Evolutionary conservation across 2,888 invertebrate species (phyloP), one percentile per base, ranked within the genome.

Genomic region (Callyntrura guangdongensis): DNA sequence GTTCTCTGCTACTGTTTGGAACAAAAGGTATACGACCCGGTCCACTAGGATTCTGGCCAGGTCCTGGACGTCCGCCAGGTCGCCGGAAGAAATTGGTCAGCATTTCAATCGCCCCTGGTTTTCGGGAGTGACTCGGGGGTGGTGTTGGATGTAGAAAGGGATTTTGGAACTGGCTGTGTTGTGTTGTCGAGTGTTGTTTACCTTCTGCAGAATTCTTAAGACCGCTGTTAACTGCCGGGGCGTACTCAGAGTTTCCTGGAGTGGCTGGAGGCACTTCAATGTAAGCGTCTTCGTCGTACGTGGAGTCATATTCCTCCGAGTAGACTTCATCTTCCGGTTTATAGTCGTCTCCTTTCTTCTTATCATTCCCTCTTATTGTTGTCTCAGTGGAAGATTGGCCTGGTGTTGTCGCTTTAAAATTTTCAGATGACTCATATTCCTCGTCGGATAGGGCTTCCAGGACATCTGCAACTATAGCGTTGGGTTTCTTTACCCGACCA

Each of bases 91-190:
- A 91, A 67, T 93, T 93, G 6, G 90, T 89, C 0, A 93, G 72
- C 74, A 92, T 89, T 91, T 92, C 91, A 11, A 93, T 17, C 11
- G 93, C 88, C n/a, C 93, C 91, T 9, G 93, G 93, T 47, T 91
- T 67, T 64, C 91, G 87, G 9, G 91, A 86, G 11, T 90, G 90
- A 17, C 69, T 77, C 22, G 74, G 74, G 4, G 27, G 47, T 20
- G 74, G 22, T 14, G 12, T 53, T 0, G 77, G 77, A 49, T 72
- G 67, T 25, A 25, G 20, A 20, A 20, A 0, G 0, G 64, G 22
- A 69, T 74, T 85, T 86, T 0, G 64, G 22, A 9, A 90, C n/a
- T 89, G 79, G 20, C 5, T 69, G 53, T 89, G 86, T 36, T 36
- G 36, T 6, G 36, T 36, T 2, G 36, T 36, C 3, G 36, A 36